Conservation (phyloP, 2,113 vertebrate species). For the Sander lucioperca region DNA sequence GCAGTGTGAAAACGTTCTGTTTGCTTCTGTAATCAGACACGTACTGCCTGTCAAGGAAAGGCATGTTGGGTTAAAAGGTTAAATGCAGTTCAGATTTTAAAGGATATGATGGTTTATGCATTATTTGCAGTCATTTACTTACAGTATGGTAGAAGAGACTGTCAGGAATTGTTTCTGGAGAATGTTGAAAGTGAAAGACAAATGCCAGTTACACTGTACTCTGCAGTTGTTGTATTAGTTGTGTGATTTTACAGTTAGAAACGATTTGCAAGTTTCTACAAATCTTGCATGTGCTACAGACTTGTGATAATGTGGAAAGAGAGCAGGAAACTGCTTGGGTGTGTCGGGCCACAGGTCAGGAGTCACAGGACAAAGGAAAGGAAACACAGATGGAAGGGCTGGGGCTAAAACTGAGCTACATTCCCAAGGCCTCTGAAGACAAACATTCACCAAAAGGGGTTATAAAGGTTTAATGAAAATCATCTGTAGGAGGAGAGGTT, state of each 20-base stretch:
- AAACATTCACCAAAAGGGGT: conserved; percentile 71
- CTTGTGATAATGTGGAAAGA: conserved; percentile 23
- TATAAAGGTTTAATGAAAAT: conserved; percentile 75
- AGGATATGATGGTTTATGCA: not conserved
- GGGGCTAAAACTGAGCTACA: conserved; percentile 73
- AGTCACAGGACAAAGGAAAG: conserved; percentile 81
- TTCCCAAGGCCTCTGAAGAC: conserved; percentile 73
- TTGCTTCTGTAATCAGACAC: conserved; percentile 54
- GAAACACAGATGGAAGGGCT: conserved; percentile 80
- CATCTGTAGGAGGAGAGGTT: conserved; percentile 66
- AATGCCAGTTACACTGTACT: not conserved
- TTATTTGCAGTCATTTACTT: not conserved
- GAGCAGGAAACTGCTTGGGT: conserved; percentile 77
- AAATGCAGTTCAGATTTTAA: conserved; percentile 25
- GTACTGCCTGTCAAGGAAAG: not conserved
- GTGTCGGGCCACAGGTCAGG: conserved; percentile 78
- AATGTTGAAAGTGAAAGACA: not conserved
- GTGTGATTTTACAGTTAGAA: not conserved
- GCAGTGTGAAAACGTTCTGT: conserved; percentile 29
- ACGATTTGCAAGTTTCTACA: conserved; percentile 6
- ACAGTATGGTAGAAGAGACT: not conserved
- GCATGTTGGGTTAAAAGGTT: conserved; percentile 42
- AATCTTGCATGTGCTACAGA: conserved; percentile 25
- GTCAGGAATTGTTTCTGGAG: not conserved
- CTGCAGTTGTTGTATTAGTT: not conserved